These are phyloP conservation scores for Neogale vison DNA, from an alignment of 2,113 vertebrate species.

Conservation along the genomic window DNA sequence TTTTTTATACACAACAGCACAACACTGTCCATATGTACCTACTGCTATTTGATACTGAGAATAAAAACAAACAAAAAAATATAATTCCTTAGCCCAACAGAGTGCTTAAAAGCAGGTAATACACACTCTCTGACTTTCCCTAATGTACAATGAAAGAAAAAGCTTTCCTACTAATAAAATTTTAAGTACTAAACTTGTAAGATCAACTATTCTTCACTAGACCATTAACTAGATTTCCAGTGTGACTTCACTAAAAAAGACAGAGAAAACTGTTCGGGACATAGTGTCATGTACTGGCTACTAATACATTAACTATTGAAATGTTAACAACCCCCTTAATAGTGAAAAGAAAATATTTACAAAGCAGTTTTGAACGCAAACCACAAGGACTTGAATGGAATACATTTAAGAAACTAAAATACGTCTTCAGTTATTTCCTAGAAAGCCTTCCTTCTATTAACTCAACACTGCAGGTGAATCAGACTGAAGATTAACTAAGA, in stretches of 20 bases:
- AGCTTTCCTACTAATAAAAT: background rate
- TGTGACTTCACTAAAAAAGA: constrained; percentile 12
- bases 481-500: background rate
- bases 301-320: background rate
- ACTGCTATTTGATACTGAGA: background rate
- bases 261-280: background rate
- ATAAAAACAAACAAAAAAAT: background rate
- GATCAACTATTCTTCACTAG: constrained; percentile 20
- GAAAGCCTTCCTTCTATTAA: background rate
- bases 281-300: background rate
- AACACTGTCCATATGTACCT: background rate
- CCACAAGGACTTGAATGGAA: background rate
- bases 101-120: background rate
- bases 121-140: background rate
- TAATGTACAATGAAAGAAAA: constrained; percentile 29
- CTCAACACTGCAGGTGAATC: background rate
- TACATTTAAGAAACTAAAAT: background rate
- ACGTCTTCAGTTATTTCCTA: background rate
- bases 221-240: constrained; percentile 22
- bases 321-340: background rate
- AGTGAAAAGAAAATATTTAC: constrained; percentile 51
- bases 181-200: constrained; percentile 12
- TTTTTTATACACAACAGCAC: constrained; percentile 29
- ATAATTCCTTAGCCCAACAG: background rate
- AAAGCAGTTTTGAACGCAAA: constrained; percentile 41